phyloP scores from a whole-genome alignment of 2,113 vertebrate genomes.

The Microtus oregoni region DNA sequence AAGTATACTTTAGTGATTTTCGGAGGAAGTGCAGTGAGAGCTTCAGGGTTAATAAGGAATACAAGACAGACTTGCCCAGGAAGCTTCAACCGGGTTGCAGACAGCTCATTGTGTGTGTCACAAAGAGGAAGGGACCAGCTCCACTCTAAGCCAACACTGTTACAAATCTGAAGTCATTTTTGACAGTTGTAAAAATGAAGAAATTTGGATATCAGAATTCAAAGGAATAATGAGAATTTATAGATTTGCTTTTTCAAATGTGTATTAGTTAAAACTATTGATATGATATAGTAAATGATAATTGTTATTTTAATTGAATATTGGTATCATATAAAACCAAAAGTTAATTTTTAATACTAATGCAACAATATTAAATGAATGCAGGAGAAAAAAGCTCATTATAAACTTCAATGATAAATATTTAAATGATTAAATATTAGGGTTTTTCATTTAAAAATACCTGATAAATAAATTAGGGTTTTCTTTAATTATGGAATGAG shows the following conservation, averaged over 20 bases:
- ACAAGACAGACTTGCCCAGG: not conserved
- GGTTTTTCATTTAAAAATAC: constrained; percentile 19
- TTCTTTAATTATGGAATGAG: constrained; percentile 1
- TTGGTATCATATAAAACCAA: not conserved
- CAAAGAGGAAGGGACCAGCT: not conserved
- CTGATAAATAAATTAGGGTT: constrained; percentile 13
- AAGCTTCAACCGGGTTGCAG: not conserved
- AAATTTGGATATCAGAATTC: constrained; percentile 8
- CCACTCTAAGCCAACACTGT: constrained; percentile 20
- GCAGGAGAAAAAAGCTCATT: not conserved
- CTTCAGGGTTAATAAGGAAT: not conserved
- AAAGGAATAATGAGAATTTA: constrained; percentile 12
- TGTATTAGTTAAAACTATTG: constrained; percentile 39
- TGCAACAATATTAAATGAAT: constrained; percentile 10
- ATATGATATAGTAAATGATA: not conserved
- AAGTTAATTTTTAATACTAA: constrained; percentile 47
- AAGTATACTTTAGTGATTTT: constrained; percentile 13
- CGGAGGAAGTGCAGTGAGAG: not conserved
- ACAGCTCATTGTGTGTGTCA: not conserved
- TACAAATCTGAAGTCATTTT: not conserved
- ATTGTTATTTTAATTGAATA: constrained; percentile 44
- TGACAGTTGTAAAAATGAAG: not conserved
- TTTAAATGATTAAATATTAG: constrained; percentile 41
- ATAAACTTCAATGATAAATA: constrained; percentile 31
- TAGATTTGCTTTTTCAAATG: not conserved